Evolutionary conservation across 53 echinoderm and acorn worm genomes (phyloP).

Genomic region (Temnopleurus reevesii): DNA sequence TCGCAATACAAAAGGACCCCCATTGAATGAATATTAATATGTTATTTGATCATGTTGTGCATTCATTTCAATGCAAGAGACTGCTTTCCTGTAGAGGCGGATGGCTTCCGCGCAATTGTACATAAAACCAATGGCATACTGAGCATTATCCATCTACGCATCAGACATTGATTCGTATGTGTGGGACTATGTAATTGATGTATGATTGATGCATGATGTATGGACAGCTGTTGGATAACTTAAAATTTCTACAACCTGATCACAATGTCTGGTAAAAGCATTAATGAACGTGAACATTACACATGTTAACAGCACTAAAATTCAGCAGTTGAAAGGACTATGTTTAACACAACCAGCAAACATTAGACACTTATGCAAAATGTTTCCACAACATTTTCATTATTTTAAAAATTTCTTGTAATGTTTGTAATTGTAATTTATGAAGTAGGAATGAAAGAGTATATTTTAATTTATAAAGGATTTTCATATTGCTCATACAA

Average conservation of each 20-base stretch:
- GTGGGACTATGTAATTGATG: not conserved
- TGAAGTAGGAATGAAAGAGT: no score
- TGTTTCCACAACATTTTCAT: no score
- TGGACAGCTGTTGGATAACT: not conserved
- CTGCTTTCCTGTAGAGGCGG: not conserved
- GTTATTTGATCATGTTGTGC: conserved; percentile 13
- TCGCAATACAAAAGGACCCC: not conserved
- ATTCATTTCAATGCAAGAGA: not conserved
- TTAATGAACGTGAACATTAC: no score
- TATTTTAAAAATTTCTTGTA: no score
- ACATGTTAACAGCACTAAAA: no score
- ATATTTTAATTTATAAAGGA: no score
- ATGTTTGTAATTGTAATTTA: no score
- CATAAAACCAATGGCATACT: not conserved
- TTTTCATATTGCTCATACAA: no score
- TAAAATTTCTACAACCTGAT: not conserved
- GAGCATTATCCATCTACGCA: not conserved
- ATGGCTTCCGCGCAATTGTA: not conserved
- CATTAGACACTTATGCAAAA: no score
- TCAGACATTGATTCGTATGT: not conserved
- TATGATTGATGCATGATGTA: not conserved
- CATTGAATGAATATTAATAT: conserved; percentile 14
- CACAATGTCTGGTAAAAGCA: no score
- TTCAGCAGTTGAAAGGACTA: no score
- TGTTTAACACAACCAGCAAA: no score